These are phyloP conservation scores for Heliothis virescens DNA, from an alignment of 1,140 invertebrate genomes.

Conservation along the genomic window DNA sequence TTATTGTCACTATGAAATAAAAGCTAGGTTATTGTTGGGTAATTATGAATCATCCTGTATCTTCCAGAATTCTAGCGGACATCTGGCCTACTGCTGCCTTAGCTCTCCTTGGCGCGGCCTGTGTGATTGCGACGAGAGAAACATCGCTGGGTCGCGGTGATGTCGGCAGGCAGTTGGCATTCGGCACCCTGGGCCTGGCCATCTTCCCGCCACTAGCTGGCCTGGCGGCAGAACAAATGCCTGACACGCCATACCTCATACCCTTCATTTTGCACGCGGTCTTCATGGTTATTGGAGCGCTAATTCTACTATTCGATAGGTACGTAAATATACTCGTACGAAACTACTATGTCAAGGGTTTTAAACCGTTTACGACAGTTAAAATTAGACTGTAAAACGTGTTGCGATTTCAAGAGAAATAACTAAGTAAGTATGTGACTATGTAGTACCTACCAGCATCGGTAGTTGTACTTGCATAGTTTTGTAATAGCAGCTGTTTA, in stretches of 20 bases:
- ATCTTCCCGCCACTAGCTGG: conserved; percentile 90
- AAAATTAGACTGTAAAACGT: conserved; percentile 27
- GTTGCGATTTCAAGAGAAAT: neutral
- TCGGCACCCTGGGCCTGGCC: conserved; percentile 91
- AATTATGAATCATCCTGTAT: conserved; percentile 25
- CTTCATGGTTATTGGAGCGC: conserved; percentile 88
- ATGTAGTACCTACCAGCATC: neutral
- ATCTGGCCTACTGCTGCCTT: conserved; percentile 91
- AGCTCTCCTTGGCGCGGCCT: conserved; percentile 90
- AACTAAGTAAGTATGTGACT: neutral
- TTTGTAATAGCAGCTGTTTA: neutral
- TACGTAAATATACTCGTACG: conserved; percentile 25
- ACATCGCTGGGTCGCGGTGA: conserved; percentile 92
- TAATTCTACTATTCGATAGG: conserved; percentile 88
- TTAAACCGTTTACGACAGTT: conserved; percentile 20
- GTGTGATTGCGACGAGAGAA: conserved; percentile 93
- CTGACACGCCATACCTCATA: conserved; percentile 80
- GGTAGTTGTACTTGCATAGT: too few species aligned
- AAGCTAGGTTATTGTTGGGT: too few species aligned
- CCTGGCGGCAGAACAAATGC: conserved; percentile 77
- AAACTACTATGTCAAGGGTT: conserved; percentile 1
- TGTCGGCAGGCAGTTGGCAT: conserved; percentile 92
- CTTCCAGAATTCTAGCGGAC: conserved; percentile 89
- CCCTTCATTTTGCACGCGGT: conserved; percentile 88
- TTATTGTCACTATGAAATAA: neutral